Conservation (phyloP, 2,888 invertebrate species). For the Tuberolachnus salignus region DNA sequence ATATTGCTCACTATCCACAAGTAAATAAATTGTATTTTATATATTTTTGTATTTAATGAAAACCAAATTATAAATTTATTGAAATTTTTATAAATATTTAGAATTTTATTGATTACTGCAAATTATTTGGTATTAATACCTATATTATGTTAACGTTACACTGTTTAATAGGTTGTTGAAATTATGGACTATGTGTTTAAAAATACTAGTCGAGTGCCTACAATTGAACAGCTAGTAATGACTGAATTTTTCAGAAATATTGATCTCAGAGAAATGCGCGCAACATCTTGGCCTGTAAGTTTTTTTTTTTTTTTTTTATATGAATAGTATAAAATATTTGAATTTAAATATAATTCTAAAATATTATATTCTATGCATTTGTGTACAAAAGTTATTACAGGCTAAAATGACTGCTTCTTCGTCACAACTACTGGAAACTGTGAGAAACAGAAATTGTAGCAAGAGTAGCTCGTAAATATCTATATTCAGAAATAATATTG, state of each 20-base stretch:
- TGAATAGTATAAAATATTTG: not conserved
- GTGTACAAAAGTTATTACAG: conserved; percentile 34
- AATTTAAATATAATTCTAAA: not conserved
- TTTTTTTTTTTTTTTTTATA: not conserved
- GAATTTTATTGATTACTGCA: not conserved
- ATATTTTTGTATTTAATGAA: too few relatives aligned
- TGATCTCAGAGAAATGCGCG: conserved; percentile 85
- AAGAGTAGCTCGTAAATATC: conserved; percentile 41
- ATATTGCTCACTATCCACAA: conserved; percentile 75
- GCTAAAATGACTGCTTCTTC: conserved; percentile 51
- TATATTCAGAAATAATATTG: not conserved
- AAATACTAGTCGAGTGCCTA: conserved; percentile 72
- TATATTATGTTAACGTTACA: not conserved
- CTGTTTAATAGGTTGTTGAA: conserved; percentile 71
- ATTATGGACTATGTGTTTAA: conserved; percentile 80
- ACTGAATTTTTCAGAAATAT: conserved; percentile 87
- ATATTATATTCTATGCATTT: not conserved
- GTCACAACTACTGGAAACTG: conserved; percentile 46
- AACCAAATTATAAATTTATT: not conserved
- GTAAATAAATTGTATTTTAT: conserved; percentile 63
- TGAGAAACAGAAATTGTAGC: conserved; percentile 51
- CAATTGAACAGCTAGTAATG: conserved; percentile 78
- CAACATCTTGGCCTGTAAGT: conserved; percentile 77
- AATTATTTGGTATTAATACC: too few relatives aligned
- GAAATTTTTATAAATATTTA: not conserved